These are phyloP conservation scores for Steinernema khuongi DNA, from an alignment of 1,140 invertebrate genomes.

Conservation along the genomic window DNA sequence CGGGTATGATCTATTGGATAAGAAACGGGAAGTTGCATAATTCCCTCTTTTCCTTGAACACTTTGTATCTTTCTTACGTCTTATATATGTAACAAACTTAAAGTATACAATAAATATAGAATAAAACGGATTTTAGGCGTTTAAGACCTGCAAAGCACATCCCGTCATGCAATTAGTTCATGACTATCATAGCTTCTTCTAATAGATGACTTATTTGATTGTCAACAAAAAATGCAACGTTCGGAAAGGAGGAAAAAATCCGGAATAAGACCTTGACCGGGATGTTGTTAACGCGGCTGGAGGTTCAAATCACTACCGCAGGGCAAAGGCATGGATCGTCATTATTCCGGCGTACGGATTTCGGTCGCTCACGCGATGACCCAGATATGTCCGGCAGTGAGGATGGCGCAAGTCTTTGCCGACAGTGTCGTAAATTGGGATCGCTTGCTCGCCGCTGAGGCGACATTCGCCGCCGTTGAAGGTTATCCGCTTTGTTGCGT, in stretches of 20 bases:
- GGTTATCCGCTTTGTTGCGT: conserved; percentile 8
- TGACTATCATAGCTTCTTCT: background rate
- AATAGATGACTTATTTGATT: background rate
- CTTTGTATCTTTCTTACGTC: too few species aligned
- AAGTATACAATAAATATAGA: too few species aligned
- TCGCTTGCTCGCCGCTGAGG: conserved; percentile 4
- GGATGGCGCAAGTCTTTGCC: conserved; percentile 8
- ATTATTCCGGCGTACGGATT: conserved; percentile 1
- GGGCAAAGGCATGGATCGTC: conserved; percentile 16
- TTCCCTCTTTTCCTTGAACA: too few species aligned
- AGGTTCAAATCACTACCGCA: conserved; percentile 1
- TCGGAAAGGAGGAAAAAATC: background rate
- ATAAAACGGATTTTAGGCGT: too few species aligned
- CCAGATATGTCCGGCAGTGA: conserved; percentile 4
- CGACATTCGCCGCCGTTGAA: conserved; percentile 9
- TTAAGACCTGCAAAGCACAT: too few species aligned
- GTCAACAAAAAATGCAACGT: conserved; percentile 12
- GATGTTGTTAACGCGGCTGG: background rate
- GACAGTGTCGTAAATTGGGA: conserved; percentile 7
- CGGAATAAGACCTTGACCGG: conserved; percentile 12
- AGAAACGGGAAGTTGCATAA: too few species aligned
- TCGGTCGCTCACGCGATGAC: conserved; percentile 16
- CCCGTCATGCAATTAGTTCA: background rate
- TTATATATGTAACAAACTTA: too few species aligned
- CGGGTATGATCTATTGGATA: too few species aligned